Evolutionary conservation across 2,888 invertebrate species (phyloP).

Genomic region (Megastigmus dorsalis): DNA sequence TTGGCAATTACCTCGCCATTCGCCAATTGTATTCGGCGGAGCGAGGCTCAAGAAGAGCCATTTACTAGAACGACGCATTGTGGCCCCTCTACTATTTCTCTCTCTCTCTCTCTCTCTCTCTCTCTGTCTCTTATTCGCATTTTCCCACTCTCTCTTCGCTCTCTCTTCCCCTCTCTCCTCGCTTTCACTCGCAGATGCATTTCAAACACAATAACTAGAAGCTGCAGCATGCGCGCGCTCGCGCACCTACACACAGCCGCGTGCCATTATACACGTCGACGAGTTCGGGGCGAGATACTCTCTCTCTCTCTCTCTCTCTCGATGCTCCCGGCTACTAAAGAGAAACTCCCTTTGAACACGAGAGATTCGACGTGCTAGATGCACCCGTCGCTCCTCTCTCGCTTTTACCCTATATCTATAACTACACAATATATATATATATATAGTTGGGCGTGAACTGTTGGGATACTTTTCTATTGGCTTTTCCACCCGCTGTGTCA

Average conservation of each 20-base stretch:
- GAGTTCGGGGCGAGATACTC: constrained; percentile 28
- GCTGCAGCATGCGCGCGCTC: neutral
- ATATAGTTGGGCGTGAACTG: too few species aligned
- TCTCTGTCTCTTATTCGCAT: neutral
- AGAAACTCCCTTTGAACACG: neutral
- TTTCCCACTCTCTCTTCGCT: neutral
- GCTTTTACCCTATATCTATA: neutral
- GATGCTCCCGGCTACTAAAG: neutral
- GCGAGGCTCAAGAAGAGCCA: constrained; percentile 44
- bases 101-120: constrained; percentile 7
- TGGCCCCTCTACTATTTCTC: neutral
- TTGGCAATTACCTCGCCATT: constrained; percentile 65
- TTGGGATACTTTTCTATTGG: too few species aligned
- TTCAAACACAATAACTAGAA: constrained; percentile 36
- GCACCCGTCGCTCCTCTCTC: neutral
- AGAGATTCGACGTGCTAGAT: neutral
- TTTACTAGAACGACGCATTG: constrained; percentile 25
- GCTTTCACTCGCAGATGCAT: constrained; percentile 18
- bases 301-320: neutral
- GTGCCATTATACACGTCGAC: constrained; percentile 13
- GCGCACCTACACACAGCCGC: neutral
- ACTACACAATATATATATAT: too few species aligned
- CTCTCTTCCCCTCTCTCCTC: neutral
- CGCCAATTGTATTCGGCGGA: constrained; percentile 60
- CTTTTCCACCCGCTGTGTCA: too few species aligned